These are phyloP conservation scores for Mionectes macconnelli DNA, from an alignment of 2,113 vertebrate genomes.

Conservation along the genomic window DNA sequence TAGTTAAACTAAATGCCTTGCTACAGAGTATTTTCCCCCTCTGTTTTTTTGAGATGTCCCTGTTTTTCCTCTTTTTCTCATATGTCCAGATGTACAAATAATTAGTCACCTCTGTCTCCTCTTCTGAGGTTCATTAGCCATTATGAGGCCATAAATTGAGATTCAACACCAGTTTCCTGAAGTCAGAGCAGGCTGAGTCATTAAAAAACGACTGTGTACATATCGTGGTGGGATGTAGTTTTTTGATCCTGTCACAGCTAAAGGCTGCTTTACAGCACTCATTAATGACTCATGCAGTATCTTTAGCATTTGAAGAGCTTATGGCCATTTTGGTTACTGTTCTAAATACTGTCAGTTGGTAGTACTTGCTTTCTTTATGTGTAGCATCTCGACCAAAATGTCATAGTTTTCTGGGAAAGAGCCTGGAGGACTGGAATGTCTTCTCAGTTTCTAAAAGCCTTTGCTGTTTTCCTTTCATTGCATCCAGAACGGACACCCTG, in stretches of 20 bases:
- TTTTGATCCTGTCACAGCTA: not conserved
- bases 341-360: not conserved
- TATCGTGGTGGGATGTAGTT: not conserved
- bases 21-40: rapidly evolving
- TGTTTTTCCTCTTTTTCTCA: not conserved
- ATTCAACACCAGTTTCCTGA: not conserved
- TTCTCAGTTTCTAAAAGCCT: not conserved
- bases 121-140: not conserved
- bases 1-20: not conserved
- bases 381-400: not conserved
- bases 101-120: not conserved
- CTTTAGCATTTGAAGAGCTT: not conserved
- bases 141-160: not conserved
- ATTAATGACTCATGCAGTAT: not conserved
- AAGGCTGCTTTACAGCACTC: not conserved
- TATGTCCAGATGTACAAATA: not conserved
- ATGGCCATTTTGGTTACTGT: not conserved
- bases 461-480: not conserved
- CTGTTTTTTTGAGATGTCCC: not conserved
- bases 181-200: not conserved
- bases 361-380: not conserved
- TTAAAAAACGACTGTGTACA: not conserved
- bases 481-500: not conserved
- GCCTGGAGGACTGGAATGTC: not conserved
- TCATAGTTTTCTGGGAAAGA: not conserved